These are phyloP conservation scores for Plectropomus leopardus DNA, from an alignment of 2,113 vertebrate species.

Conservation along the genomic window DNA sequence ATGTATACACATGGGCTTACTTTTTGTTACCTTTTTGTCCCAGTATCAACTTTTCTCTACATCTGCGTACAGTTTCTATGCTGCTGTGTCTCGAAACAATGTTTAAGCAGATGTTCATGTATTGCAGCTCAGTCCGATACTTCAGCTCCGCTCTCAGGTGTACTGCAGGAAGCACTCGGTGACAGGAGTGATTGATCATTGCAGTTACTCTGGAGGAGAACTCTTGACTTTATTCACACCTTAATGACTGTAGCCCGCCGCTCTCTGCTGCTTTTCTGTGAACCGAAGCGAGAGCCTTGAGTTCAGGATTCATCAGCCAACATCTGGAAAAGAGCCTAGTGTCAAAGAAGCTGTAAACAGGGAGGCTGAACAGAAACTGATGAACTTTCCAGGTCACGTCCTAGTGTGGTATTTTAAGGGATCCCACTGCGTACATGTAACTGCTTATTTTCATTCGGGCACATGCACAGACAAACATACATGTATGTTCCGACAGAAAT, in stretches of 20 bases:
- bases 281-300: not conserved
- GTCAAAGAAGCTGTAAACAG: conserved; percentile 45
- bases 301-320: conserved; percentile 23
- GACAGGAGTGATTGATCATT: conserved; percentile 65
- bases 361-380: conserved; percentile 38
- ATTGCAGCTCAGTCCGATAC: not conserved
- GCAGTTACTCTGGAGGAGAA: conserved; percentile 30
- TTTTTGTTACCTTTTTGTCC: not conserved
- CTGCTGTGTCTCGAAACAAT: not conserved
- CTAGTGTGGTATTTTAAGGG: conserved; percentile 2
- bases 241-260: conserved; percentile 6
- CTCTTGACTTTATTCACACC: conserved; percentile 44
- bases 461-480: conserved; percentile 1
- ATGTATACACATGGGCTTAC: not conserved
- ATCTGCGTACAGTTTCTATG: not conserved
- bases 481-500: not conserved
- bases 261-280: conserved; percentile 1
- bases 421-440: not conserved
- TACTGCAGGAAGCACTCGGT: conserved; percentile 37
- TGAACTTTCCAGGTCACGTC: conserved; percentile 63
- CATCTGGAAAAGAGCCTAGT: conserved; percentile 67
- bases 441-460: not conserved
- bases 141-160: conserved; percentile 39
- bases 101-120: conserved; percentile 37
- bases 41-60: not conserved